Evolutionary conservation across 2,113 vertebrate genomes (phyloP), one percentile per base, ranked within the genome.

Genomic region (Murina feae): DNA sequence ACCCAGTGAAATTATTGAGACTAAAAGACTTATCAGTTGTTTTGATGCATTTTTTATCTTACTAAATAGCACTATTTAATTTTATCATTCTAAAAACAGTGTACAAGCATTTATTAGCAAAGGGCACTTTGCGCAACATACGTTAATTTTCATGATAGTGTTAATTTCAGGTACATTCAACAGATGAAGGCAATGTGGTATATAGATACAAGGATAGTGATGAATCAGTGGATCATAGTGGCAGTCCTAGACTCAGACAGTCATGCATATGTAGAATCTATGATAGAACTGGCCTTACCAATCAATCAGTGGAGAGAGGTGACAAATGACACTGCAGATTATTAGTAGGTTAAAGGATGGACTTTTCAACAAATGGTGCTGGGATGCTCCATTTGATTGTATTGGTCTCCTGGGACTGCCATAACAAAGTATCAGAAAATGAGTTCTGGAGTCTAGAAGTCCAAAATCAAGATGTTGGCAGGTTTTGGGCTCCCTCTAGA

Each of bases 11-110:
- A 78, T 82, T 63, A 88, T 44, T 86, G 81, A 28, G 78, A 58
- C 55, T 81, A 65, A 35, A 68, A 79, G 44, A 37, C 28, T 72
- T 5, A 47, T 53, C 13, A 60, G 11, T 71, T 86, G 21, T 79
- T 89, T 90, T 86, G 16, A 74, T 88, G 35, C 8, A 11, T 81
- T 88, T 88, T 96, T 90, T 85, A 49, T 65, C 63, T 87, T 79
- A 84, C 35, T 79, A 35, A 39, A 84, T 18, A 95, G 17, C 63
- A 44, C 44, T 86, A 4, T 65, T 60, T 13, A 25, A 3, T 85
- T 90, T 91, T 65, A 42, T 32, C 32, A 30, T 85, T 86, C 82
- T 86, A 58, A 92, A 80, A 86, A 42, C 21, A 39, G 12, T 39
- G 21, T 68, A 78, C 10, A 81, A 16, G 58, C 58, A 32, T 16